Percentiles rank a stretch among this genome's conserved stretches.
phyloP scores from a whole-genome alignment of 2,888 invertebrate genomes.

The Laspeyria flexula region DNA sequence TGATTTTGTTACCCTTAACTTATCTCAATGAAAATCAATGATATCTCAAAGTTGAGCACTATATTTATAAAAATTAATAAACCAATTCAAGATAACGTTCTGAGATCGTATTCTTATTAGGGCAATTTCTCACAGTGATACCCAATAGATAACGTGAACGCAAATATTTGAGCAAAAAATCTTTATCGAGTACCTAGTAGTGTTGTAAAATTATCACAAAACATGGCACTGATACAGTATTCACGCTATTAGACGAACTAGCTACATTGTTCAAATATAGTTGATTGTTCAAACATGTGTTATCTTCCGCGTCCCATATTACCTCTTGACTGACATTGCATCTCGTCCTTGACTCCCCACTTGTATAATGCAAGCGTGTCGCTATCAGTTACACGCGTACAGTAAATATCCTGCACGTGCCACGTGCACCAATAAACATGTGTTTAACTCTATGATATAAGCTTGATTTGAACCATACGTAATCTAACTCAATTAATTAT shows the following conservation, averaged over 20 bases:
- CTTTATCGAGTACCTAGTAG: background rate
- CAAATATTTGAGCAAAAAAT: background rate
- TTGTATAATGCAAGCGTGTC: slow-evolving; percentile 56
- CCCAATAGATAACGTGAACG: no score
- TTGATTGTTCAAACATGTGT: slow-evolving; percentile 43
- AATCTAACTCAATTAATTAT: slow-evolving; percentile 26
- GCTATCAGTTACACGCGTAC: slow-evolving; percentile 78
- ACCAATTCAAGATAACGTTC: no score
- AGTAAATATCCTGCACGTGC: slow-evolving; percentile 77
- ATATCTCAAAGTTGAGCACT: no score
- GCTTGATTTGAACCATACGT: slow-evolving; percentile 21
- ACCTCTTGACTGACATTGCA: slow-evolving; percentile 62
- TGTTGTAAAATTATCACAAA: slow-evolving; percentile 15
- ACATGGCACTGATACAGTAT: slow-evolving; percentile 19
- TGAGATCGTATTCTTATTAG: no score
- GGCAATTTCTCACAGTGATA: no score
- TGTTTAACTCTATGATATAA: slow-evolving; percentile 41
- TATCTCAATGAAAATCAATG: no score
- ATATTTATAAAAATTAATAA: no score
- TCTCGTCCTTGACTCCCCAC: slow-evolving; percentile 74
- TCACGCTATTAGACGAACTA: slow-evolving; percentile 19
- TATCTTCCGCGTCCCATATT: slow-evolving; percentile 63
- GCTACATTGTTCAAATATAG: slow-evolving; percentile 25
- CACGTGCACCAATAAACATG: slow-evolving; percentile 59
- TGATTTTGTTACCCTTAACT: no score